phyloP scores from a whole-genome alignment of 2,113 vertebrate species.

The Phycodurus eques region DNA sequence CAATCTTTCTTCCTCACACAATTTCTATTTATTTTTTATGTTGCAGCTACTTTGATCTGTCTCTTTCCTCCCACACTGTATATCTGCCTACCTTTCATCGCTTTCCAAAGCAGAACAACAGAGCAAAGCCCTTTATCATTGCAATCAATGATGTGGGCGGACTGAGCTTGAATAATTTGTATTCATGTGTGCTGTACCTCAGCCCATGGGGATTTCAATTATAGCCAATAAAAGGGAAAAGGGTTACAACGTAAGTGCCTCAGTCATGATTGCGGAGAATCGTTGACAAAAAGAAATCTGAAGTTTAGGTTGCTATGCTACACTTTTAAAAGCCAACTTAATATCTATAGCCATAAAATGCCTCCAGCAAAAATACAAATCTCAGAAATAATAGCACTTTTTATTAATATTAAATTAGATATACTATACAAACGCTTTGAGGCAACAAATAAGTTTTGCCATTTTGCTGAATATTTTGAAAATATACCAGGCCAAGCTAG shows the following conservation, averaged over 20 bases:
- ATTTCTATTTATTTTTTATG: constrained; percentile 58
- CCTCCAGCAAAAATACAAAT: no score
- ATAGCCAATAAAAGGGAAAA: constrained; percentile 66
- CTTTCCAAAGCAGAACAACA: constrained; percentile 66
- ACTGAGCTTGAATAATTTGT: constrained; percentile 62
- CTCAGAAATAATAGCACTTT: no score
- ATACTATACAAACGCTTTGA: background rate
- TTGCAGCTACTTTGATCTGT: constrained; percentile 58
- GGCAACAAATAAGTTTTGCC: background rate
- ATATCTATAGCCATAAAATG: background rate
- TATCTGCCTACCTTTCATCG: constrained; percentile 48
- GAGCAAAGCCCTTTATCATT: constrained; percentile 66
- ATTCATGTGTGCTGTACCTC: constrained; percentile 56
- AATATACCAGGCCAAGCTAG: no score
- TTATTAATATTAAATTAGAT: background rate
- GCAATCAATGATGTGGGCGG: constrained; percentile 68
- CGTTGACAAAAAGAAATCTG: constrained; percentile 39
- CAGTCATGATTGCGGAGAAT: constrained; percentile 47
- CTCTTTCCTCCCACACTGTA: constrained; percentile 67
- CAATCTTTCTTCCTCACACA: constrained; percentile 41
- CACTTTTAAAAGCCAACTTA: constrained; percentile 17
- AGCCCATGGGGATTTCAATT: constrained; percentile 59
- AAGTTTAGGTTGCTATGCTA: constrained; percentile 23
- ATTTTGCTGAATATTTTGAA: no score
- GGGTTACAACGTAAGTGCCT: constrained; percentile 59